Evolutionary conservation across 1,140 invertebrate genomes (phyloP).

Genomic region (Wiebesia pumilae): DNA sequence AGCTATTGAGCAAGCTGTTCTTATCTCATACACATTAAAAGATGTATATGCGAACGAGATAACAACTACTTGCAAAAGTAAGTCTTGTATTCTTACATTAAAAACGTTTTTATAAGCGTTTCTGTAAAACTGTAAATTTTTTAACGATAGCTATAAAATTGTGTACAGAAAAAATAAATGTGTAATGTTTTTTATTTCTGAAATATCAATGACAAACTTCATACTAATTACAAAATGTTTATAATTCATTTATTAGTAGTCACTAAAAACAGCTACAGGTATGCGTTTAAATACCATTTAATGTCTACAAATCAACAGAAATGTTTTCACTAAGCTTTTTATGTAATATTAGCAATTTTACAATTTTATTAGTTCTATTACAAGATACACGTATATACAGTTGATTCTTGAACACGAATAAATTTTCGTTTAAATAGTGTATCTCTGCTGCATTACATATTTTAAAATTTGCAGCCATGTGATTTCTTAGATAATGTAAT

Average conservation of each 20-base stretch:
- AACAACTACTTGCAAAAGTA: not conserved
- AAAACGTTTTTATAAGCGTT: slow-evolving; percentile 34
- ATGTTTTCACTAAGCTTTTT: slow-evolving; percentile 11
- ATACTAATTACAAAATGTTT: slow-evolving; percentile 49
- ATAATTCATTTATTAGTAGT: slow-evolving; percentile 62
- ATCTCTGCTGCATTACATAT: slow-evolving; percentile 24
- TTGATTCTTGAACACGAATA: slow-evolving; percentile 37
- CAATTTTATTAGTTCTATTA: slow-evolving; percentile 41
- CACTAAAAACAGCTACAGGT: slow-evolving; percentile 44
- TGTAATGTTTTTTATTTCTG: slow-evolving; percentile 36
- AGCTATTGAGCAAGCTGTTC: not conserved
- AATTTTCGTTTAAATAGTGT: slow-evolving; percentile 20
- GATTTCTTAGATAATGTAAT: slow-evolving; percentile 23
- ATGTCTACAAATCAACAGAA: slow-evolving; percentile 39
- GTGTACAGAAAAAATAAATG: slow-evolving; percentile 51
- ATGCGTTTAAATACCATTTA: slow-evolving; percentile 25
- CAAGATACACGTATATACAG: slow-evolving; percentile 46
- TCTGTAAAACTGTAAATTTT: slow-evolving; percentile 52
- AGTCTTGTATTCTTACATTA: not conserved
- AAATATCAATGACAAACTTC: slow-evolving; percentile 11
- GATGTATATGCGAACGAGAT: not conserved
- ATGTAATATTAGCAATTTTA: slow-evolving; percentile 45
- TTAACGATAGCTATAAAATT: slow-evolving; percentile 50
- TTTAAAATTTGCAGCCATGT: slow-evolving; percentile 25
- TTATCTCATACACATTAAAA: slow-evolving; percentile 10